Base-by-base conservation (phyloP, 2,888 invertebrate genomes). In the Parasteatoda lunata region DNA sequence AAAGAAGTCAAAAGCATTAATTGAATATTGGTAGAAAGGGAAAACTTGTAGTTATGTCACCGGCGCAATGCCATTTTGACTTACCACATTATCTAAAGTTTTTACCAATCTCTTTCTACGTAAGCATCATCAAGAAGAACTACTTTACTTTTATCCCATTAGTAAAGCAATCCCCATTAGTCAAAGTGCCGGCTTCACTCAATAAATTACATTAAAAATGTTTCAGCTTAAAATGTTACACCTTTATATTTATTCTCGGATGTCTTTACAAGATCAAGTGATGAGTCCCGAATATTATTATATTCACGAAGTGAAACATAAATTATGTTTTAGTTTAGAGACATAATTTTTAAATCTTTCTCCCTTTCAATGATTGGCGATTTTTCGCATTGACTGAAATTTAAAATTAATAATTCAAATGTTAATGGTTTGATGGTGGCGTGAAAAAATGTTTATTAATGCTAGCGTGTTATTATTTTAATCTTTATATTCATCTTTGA, bases 201-300 rank as follows among this genome's bases (percentile, higher is more conserved):
- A 52, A 80, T 80, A 80, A 80, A 80, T 80, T 80, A 80, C 72
- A 45, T 73, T 80, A 72, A 73, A 80, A 80, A 80, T 72, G 72
- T 66, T 52, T 71, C 65, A 13, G 51, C 70, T 72, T 79, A 79
- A 79, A 79, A 71, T 30, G 71, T 15, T 66, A 15, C 69, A 54
- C 30, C 68, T 48, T 79, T 70, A 71, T 65, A 51, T 48, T 64
- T 80, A 65, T 64, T 48, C 64, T 49, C 65, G 59, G 64, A 45
- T 75, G 71, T 51, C 70, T 64, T 70, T 30, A 71, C 70, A 71
- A 71, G 79, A 79, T 79, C 79, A 64, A 80, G 72, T 80, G 72
- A 66, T 47, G 51, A 72, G 64, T n/a, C 52, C 30, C 7, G 45
- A 72, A 80, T 73, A 80, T 65, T 48, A 79, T 70, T 80, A 66